phyloP scores from a whole-genome alignment of 2,888 invertebrate genomes.

The Hoplodrina blanda region DNA sequence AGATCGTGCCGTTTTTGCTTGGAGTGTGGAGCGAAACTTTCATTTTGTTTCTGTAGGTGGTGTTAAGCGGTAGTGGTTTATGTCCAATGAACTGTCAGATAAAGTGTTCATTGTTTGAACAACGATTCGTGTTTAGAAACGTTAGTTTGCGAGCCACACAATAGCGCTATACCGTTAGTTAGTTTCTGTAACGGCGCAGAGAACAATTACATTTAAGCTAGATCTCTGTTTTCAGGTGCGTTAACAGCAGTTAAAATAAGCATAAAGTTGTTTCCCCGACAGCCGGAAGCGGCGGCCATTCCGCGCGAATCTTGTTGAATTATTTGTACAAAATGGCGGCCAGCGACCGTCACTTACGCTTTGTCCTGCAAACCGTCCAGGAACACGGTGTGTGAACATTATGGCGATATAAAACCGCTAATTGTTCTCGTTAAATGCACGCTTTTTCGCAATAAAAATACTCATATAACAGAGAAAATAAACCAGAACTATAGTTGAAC shows the following conservation, averaged over 20 bases:
- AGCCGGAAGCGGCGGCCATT: slow-evolving; percentile 80
- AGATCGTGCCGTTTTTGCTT: slow-evolving; percentile 59
- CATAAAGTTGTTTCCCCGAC: slow-evolving; percentile 68
- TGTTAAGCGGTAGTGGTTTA: slow-evolving; percentile 44
- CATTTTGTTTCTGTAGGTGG: slow-evolving; percentile 48
- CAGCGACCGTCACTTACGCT: slow-evolving; percentile 75
- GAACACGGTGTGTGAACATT: slow-evolving; percentile 73
- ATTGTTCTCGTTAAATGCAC: slow-evolving; percentile 77
- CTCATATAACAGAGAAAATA: slow-evolving; percentile 56
- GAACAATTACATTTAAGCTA: slow-evolving; percentile 56
- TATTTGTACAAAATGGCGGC: slow-evolving; percentile 84
- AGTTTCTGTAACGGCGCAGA: slow-evolving; percentile 12
- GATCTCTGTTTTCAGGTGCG: slow-evolving; percentile 64
- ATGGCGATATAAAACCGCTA: slow-evolving; percentile 80
- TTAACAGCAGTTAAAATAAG: slow-evolving; percentile 76
- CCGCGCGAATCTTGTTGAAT: slow-evolving; percentile 85
- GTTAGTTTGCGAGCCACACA: slow-evolving; percentile 12
- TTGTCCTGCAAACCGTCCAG: slow-evolving; percentile 67
- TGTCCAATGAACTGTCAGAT: slow-evolving; percentile 28
- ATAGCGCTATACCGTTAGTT: slow-evolving; percentile 11
- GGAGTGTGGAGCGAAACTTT: slow-evolving; percentile 45
- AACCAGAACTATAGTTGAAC: slow-evolving; percentile 47
- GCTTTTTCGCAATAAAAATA: slow-evolving; percentile 69
- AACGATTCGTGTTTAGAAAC: slow-evolving; percentile 6
- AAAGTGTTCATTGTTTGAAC: slow-evolving; percentile 33